Conservation (phyloP, 2,113 vertebrate genomes). For the Alaudala cheleensis region DNA sequence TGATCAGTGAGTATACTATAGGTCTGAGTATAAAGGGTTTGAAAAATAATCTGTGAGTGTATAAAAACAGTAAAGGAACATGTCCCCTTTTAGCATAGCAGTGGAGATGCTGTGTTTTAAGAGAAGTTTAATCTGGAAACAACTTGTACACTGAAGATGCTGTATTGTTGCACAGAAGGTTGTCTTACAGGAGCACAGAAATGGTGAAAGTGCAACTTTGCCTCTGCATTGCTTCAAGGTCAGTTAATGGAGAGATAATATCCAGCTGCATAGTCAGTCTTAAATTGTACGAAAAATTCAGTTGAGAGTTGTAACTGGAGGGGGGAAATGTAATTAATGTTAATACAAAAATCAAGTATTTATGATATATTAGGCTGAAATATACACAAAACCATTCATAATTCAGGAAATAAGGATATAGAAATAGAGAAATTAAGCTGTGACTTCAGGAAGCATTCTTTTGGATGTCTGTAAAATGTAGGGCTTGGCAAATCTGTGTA, state of each 20-base stretch:
- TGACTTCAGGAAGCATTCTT: not conserved
- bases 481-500: not conserved
- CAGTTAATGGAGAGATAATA: constrained; percentile 14
- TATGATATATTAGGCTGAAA: not conserved
- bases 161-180: not conserved
- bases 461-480: not conserved
- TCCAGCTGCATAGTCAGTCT: not conserved
- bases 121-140: not conserved
- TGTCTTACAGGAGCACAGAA: constrained; percentile 29
- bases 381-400: not conserved
- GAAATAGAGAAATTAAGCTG: not conserved
- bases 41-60: not conserved
- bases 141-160: not conserved
- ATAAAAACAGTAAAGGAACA: not conserved
- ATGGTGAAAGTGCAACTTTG: constrained; percentile 30
- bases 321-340: constrained; percentile 38
- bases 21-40: not conserved
- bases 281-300: not conserved
- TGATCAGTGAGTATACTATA: not conserved
- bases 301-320: not conserved
- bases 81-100: not conserved
- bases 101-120: not conserved
- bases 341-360: not conserved
- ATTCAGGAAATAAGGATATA: constrained; percentile 10
- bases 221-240: constrained; percentile 53